These are phyloP conservation scores for Nyctalus aviator DNA, from an alignment of 2,797 vertebrate species.

Conservation along the genomic window DNA sequence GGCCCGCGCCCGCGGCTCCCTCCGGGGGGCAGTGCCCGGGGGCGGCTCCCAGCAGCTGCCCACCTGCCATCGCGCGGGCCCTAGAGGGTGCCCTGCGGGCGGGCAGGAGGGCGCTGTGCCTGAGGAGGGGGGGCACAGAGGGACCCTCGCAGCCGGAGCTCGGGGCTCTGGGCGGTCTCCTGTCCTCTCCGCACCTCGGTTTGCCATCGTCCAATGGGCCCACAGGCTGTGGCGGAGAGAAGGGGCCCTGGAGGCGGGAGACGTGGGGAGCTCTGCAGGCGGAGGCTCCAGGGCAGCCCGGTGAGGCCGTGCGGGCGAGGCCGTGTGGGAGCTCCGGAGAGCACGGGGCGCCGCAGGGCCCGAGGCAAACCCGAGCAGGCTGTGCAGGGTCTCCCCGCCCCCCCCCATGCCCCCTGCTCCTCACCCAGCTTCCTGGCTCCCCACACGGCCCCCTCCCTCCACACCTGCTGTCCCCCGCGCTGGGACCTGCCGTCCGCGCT, in stretches of 20 bases:
- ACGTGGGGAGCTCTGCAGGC: not conserved
- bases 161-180: not conserved
- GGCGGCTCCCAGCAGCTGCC: rapidly evolving
- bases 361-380: too few relatives aligned
- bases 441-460: not conserved
- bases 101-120: not conserved
- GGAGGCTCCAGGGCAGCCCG: rapidly evolving
- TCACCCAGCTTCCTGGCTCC: too few relatives aligned
- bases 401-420: not conserved
- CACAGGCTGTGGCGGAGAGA: not conserved
- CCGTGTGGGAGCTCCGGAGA: too few relatives aligned
- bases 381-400: not conserved
- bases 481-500: not conserved
- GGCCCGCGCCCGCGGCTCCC: not conserved
- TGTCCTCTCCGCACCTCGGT: not conserved
- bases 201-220: not conserved
- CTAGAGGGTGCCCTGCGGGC: not conserved
- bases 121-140: rapidly evolving
- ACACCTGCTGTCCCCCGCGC: rapidly evolving
- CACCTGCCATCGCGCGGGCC: not conserved
- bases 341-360: too few relatives aligned
- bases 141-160: rapidly evolving
- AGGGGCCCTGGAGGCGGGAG: rapidly evolving
- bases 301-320: rapidly evolving
- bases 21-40: not conserved